Evolutionary conservation across 2,888 invertebrate genomes (phyloP).

Genomic region (Brenthis daphne): DNA sequence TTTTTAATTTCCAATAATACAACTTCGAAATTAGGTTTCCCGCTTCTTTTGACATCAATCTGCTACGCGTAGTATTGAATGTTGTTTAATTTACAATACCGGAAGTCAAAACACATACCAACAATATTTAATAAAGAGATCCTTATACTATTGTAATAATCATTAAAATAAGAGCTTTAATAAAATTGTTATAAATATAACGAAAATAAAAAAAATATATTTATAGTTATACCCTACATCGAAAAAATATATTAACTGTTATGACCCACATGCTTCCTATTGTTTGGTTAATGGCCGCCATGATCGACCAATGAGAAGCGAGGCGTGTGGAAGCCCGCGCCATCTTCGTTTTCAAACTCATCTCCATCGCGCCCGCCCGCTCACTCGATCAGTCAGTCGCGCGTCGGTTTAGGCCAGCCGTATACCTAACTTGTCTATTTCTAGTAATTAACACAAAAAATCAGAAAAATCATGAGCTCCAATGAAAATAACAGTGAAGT

Average conservation of each 20-base stretch:
- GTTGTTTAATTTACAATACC: slow-evolving; percentile 12
- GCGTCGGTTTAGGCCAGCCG: slow-evolving; percentile 84
- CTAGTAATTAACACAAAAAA: slow-evolving; percentile 73
- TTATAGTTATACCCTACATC: not conserved
- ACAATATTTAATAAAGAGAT: not conserved
- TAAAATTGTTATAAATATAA: not conserved
- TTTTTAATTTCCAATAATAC: not conserved
- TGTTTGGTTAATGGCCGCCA: slow-evolving; percentile 66
- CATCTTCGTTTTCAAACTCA: slow-evolving; percentile 92
- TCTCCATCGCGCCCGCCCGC: slow-evolving; percentile 79
- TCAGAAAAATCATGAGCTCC: slow-evolving; percentile 80
- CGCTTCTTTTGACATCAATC: slow-evolving; percentile 51
- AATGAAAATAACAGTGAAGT: slow-evolving; percentile 92
- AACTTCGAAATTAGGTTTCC: slow-evolving; percentile 52
- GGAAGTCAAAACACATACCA: slow-evolving; percentile 26
- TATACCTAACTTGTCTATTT: slow-evolving; percentile 67
- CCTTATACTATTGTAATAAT: no score
- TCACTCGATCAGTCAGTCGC: slow-evolving; percentile 86
- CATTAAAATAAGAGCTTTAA: not conserved
- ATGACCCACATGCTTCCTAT: slow-evolving; percentile 55
- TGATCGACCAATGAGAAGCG: slow-evolving; percentile 64
- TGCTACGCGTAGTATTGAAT: slow-evolving; percentile 39
- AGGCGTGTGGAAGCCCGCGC: slow-evolving; percentile 84
- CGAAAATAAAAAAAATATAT: not conserved
- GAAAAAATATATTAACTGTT: slow-evolving; percentile 18